These are phyloP conservation scores for Pseudobourletiella spinata DNA, from an alignment of 1,140 invertebrate species.

Conservation along the genomic window DNA sequence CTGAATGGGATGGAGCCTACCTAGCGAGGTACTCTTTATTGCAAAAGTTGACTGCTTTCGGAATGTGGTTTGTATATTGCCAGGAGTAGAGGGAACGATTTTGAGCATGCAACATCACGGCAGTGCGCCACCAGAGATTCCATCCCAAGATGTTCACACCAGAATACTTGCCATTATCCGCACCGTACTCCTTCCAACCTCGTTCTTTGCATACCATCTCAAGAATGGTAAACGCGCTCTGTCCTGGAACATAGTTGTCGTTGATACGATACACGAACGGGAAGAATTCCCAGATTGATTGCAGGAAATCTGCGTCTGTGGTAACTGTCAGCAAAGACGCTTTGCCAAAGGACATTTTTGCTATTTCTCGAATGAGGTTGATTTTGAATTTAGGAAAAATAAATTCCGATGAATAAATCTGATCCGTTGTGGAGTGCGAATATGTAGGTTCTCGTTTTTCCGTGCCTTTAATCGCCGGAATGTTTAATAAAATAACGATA, in stretches of 20 bases:
- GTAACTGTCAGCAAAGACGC: too few species aligned
- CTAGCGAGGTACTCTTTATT: slow-evolving; percentile 67
- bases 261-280: slow-evolving; percentile 31
- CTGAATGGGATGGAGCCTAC: slow-evolving; percentile 10
- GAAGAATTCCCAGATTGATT: slow-evolving; percentile 18
- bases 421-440: too few species aligned
- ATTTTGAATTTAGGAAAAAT: too few species aligned
- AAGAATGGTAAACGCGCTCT: slow-evolving; percentile 14
- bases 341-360: too few species aligned
- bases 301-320: too few species aligned
- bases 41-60: slow-evolving; percentile 70
- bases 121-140: slow-evolving; percentile 33
- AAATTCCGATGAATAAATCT: too few species aligned
- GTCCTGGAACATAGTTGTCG: slow-evolving; percentile 5
- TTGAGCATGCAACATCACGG: slow-evolving; percentile 1
- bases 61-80: slow-evolving; percentile 71
- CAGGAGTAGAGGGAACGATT: slow-evolving; percentile 14
- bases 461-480: too few species aligned
- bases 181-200: slow-evolving; percentile 28
- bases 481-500: too few species aligned
- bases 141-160: slow-evolving; percentile 14
- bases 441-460: too few species aligned
- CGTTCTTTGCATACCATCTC: slow-evolving; percentile 29
- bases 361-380: too few species aligned
- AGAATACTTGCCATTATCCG: background rate